phyloP scores from a whole-genome alignment of 2,888 invertebrate genomes.

The Amiota communis region DNA sequence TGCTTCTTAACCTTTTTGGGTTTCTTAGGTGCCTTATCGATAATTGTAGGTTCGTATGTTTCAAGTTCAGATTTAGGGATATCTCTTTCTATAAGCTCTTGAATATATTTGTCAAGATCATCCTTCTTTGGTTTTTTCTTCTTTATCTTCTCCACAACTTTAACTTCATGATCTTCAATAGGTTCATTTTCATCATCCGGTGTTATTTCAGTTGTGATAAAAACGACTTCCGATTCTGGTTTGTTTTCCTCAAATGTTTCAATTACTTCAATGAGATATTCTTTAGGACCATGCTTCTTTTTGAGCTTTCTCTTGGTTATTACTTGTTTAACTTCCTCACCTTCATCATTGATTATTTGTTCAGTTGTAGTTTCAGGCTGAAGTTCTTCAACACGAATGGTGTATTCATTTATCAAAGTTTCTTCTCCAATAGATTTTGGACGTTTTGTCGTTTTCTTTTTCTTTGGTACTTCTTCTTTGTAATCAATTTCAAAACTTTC shows the following conservation, averaged over 20 bases:
- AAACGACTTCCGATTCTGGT: conserved; percentile 71
- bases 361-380: conserved; percentile 70
- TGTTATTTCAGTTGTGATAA: conserved; percentile 71
- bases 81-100: conserved; percentile 67
- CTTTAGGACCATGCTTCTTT: conserved; percentile 72
- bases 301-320: conserved; percentile 70
- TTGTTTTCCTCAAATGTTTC: conserved; percentile 72
- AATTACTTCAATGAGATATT: conserved; percentile 72
- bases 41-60: conserved; percentile 67
- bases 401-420: conserved; percentile 49
- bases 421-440: conserved; percentile 39
- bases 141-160: conserved; percentile 58
- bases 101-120: conserved; percentile 63
- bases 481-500: conserved; percentile 29
- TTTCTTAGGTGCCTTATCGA: conserved; percentile 67
- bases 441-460: conserved; percentile 52
- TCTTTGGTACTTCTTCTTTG: conserved; percentile 40
- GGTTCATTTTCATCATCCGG: conserved; percentile 44
- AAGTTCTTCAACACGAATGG: conserved; percentile 63
- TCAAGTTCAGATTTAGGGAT: conserved; percentile 69
- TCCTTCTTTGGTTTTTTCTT: conserved; percentile 65
- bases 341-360: conserved; percentile 68
- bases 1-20: conserved; percentile 68
- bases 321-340: conserved; percentile 64
- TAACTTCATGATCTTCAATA: conserved; percentile 47